Conservation (phyloP, 1,140 invertebrate genomes). For the Drosophila bocki region DNA sequence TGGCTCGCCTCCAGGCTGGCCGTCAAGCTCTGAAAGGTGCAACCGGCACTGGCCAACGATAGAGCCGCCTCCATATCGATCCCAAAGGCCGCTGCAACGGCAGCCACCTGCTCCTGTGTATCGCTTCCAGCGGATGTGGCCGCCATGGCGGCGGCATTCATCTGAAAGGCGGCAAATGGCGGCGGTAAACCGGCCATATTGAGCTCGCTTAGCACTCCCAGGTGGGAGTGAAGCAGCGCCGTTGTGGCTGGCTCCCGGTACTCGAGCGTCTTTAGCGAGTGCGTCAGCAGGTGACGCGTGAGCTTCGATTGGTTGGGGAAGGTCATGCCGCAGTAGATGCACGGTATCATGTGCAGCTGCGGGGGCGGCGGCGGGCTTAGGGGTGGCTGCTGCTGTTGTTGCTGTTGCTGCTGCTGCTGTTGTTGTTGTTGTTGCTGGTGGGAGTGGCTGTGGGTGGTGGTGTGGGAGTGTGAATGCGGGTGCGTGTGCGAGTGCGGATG, state of each 20-base stretch:
- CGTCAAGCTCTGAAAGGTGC: slow-evolving; percentile 64
- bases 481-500: slow-evolving; percentile 70
- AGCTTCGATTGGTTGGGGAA: slow-evolving; percentile 95
- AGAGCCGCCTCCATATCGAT: slow-evolving; percentile 82
- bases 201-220: slow-evolving; percentile 81
- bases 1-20: slow-evolving; percentile 50
- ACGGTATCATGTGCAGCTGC: slow-evolving; percentile 88
- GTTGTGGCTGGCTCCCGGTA: slow-evolving; percentile 88
- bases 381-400: slow-evolving; percentile 43
- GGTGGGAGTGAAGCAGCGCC: slow-evolving; percentile 86
- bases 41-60: slow-evolving; percentile 85
- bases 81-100: slow-evolving; percentile 69
- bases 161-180: slow-evolving; percentile 85
- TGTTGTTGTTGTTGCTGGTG: slow-evolving; percentile 45
- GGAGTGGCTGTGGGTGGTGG: slow-evolving; percentile 12
- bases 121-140: slow-evolving; percentile 84
- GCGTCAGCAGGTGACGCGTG: slow-evolving; percentile 94
- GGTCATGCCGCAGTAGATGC: slow-evolving; percentile 94
- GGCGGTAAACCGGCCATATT: slow-evolving; percentile 84
- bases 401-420: slow-evolving; percentile 46
- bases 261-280: slow-evolving; percentile 93
- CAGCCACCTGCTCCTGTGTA: slow-evolving; percentile 86
- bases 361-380: slow-evolving; percentile 54
- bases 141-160: slow-evolving; percentile 83
- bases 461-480: slow-evolving; percentile 17